phyloP scores from a whole-genome alignment of 2,888 invertebrate species.

The Dynastes maya region DNA sequence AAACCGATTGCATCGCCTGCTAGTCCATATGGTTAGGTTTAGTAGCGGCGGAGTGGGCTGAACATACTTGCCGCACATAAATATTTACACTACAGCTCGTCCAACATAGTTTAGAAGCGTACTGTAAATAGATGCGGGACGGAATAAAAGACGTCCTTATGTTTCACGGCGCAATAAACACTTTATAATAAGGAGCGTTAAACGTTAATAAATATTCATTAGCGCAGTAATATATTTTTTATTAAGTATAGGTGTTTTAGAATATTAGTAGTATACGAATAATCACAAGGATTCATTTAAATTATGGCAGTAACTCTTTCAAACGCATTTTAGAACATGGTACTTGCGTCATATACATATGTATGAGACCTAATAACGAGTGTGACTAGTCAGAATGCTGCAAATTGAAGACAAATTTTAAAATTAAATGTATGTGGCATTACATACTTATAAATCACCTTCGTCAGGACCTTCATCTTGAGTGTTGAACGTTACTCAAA shows the following conservation, averaged over 20 bases:
- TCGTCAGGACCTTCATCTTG: too few relatives aligned
- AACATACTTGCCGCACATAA: slow-evolving; percentile 11
- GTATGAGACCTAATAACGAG: too few relatives aligned
- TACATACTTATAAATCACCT: too few relatives aligned
- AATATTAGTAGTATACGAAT: too few relatives aligned
- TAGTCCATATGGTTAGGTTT: slow-evolving; percentile 22
- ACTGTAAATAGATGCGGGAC: slow-evolving; percentile 17
- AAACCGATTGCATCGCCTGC: background rate
- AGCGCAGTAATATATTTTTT: background rate
- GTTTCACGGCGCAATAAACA: slow-evolving; percentile 9
- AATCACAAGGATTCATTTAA: too few relatives aligned
- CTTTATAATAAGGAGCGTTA: background rate
- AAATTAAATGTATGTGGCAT: too few relatives aligned
- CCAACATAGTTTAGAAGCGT: slow-evolving; percentile 15
- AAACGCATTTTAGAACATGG: too few relatives aligned
- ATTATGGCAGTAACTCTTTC: too few relatives aligned
- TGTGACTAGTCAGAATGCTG: too few relatives aligned
- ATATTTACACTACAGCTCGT: slow-evolving; percentile 14
- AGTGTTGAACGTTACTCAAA: too few relatives aligned
- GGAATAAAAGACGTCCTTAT: slow-evolving; percentile 3
- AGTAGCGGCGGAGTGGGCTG: slow-evolving; percentile 15
- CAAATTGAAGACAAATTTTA: too few relatives aligned
- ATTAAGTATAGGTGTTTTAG: background rate
- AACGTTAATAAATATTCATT: slow-evolving; percentile 21
- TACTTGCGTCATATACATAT: too few relatives aligned